Base-by-base conservation (phyloP, 2,797 vertebrate genomes). In the Hippoglossus hippoglossus region DNA sequence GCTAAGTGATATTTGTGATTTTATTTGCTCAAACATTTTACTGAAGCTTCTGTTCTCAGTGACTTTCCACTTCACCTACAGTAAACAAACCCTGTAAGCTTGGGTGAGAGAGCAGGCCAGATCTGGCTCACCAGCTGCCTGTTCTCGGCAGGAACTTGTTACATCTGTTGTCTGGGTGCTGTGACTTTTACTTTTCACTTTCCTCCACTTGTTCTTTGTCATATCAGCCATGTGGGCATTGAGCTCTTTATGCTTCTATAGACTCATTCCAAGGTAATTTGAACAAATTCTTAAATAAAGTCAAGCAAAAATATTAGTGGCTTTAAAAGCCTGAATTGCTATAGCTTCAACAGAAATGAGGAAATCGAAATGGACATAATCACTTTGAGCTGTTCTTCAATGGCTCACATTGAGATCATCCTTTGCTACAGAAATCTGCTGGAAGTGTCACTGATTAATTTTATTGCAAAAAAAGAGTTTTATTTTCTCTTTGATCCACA, bases 141-240 rank as follows among this genome's bases (percentile, higher is more conserved):
- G 41, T 39, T 39, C 67, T 75, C 36, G 55, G 57, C 26, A 15
- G 72, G 64, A 71, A 83, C 79, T 81, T 86, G 81, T 81, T 83
- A 79, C 76, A 82, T 86, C 76, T 76, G 79, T 69, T 80, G 66
- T 71, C 67, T 81, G 66, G 34, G 46, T 63, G 51, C 63, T 79
- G 53, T 65, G 58, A 79, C 60, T 62, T 68, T 56, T 63, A 63
- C 62, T 59, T 39, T 39, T 39, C 36, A 39, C 36, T 39, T 39
- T 39, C 10, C 36, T 39, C 36, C 36, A 39, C 53, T 68, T 52
- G 39, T 63, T 63, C 50, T 54, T 50, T 68, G 47, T 71, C 57
- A 57, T 71, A 22, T 49, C 39, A 75, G 51, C 65, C 34, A 16
- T 58, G 65, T 71, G 41, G 39, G 36, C 36, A 39, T 53, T 61